phyloP scores from a whole-genome alignment of 2,797 vertebrate species.

The Molossus alvarezi region DNA sequence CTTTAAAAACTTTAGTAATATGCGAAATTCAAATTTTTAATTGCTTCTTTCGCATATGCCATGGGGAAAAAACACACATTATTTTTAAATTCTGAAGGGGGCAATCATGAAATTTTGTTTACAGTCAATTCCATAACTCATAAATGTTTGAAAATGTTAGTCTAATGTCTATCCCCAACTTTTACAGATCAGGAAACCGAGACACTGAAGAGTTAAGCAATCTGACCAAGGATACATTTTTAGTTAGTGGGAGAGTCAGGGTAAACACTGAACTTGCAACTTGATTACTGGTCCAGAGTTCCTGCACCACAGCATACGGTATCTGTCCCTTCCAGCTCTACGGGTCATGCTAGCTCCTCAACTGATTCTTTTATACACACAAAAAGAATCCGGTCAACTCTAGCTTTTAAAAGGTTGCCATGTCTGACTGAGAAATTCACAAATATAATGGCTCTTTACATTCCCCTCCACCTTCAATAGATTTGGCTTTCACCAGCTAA shows the following conservation, averaged over 20 bases:
- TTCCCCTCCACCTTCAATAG: conserved; percentile 67
- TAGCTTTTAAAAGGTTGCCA: conserved; percentile 42
- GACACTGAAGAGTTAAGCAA: neutral
- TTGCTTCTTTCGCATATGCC: conserved; percentile 1
- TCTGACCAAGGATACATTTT: neutral
- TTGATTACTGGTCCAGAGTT: neutral
- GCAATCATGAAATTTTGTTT: neutral
- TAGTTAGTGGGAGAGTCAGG: neutral
- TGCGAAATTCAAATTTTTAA: conserved; percentile 16
- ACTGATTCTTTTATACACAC: conserved; percentile 18
- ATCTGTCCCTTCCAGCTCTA: neutral
- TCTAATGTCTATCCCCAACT: neutral
- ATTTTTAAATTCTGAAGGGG: conserved; percentile 31
- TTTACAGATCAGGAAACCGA: conserved; percentile 51
- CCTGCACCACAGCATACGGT: neutral
- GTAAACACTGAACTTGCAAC: neutral
- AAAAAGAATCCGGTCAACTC: conserved; percentile 55
- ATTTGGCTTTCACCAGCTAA: conserved; percentile 79
- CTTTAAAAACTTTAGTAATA: neutral
- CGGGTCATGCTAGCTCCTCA: neutral
- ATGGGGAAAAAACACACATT: neutral
- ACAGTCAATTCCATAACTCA: conserved; percentile 30
- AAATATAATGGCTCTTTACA: conserved; percentile 70
- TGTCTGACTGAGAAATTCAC: conserved; percentile 69
- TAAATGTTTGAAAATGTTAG: conserved; percentile 34